Conservation (phyloP, 1,140 invertebrate species). For the Babylonia areolata region DNA sequence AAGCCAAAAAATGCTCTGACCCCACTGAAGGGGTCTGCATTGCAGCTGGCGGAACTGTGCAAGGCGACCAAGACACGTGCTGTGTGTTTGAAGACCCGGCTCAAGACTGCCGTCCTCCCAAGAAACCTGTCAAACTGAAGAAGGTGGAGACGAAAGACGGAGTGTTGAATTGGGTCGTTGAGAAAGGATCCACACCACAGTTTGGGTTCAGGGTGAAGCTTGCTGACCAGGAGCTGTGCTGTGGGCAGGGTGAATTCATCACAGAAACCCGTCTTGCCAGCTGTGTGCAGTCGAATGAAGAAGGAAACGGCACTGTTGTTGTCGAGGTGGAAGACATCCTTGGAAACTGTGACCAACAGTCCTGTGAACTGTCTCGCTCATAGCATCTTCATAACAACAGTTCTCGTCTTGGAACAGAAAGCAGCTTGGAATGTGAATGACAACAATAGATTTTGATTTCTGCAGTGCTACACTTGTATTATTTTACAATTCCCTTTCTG, state of each 20-base stretch:
- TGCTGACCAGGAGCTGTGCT: neutral
- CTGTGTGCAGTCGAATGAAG: neutral
- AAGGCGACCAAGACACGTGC: neutral
- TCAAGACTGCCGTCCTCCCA: neutral
- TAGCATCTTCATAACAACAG: too few species aligned
- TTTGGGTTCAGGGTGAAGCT: conserved; percentile 1
- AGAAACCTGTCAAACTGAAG: neutral
- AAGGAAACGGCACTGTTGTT: neutral
- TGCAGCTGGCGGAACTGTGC: neutral
- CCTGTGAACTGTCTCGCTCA: neutral
- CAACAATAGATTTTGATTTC: too few species aligned
- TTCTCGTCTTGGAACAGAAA: too few species aligned
- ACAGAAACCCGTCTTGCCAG: neutral
- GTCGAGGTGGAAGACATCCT: conserved; percentile 29
- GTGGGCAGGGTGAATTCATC: neutral
- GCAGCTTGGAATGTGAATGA: too few species aligned
- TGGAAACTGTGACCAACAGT: neutral
- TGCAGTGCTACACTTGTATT: too few species aligned
- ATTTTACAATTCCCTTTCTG: too few species aligned
- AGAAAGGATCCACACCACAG: neutral
- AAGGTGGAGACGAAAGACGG: neutral
- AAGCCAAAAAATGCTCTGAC: neutral
- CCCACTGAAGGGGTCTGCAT: conserved; percentile 24
- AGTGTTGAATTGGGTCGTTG: neutral
- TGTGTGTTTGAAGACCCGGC: conserved; percentile 7